Percentiles rank a stretch among this genome's conserved stretches.
Conservation (phyloP, 1,140 invertebrate genomes). For the Zaprionus africanus region DNA sequence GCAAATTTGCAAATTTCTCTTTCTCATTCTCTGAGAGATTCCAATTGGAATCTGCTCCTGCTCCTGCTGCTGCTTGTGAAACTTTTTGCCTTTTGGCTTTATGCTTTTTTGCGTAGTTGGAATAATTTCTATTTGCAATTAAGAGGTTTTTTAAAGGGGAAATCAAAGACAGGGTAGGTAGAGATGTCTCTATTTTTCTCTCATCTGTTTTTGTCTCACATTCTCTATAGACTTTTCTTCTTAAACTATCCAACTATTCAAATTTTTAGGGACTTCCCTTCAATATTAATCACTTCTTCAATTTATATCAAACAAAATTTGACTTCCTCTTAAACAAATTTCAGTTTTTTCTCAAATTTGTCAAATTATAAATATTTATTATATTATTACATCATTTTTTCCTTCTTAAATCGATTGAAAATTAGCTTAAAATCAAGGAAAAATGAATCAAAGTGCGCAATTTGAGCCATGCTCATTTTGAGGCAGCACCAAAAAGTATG, state of each 20-base stretch:
- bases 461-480: not conserved
- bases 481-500: not conserved
- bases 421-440: not conserved
- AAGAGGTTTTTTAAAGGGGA: not conserved
- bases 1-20: not conserved
- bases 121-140: not conserved
- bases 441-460: not conserved
- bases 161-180: too few relatives aligned
- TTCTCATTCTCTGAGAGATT: not conserved
- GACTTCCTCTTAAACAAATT: too few relatives aligned
- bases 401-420: not conserved
- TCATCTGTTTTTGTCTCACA: too few relatives aligned
- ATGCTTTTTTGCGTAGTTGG: not conserved
- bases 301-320: too few relatives aligned
- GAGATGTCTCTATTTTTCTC: too few relatives aligned
- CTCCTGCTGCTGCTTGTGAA: not conserved
- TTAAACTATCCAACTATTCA: too few relatives aligned
- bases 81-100: not conserved
- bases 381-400: not conserved
- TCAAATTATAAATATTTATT: too few relatives aligned
- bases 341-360: too few relatives aligned
- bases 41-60: not conserved
- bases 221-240: too few relatives aligned
- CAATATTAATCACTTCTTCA: too few relatives aligned
- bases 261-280: too few relatives aligned